phyloP scores from a whole-genome alignment of 2,888 invertebrate genomes.

The Tridacna gigas region DNA sequence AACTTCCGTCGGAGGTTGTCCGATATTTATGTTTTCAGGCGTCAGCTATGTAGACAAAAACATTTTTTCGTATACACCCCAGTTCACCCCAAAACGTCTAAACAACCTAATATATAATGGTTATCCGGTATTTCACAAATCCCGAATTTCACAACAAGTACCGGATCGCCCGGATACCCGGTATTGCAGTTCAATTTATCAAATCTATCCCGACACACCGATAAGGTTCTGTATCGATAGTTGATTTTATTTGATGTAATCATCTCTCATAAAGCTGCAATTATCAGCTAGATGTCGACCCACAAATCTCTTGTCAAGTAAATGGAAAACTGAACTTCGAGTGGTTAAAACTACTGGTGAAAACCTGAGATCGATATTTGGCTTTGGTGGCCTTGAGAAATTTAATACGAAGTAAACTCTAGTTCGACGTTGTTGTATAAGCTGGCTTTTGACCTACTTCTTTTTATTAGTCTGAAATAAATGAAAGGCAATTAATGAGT shows the following conservation, averaged over 20 bases:
- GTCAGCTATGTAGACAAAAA: conserved; percentile 13
- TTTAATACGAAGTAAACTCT: too few relatives aligned
- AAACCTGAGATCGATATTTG: background rate
- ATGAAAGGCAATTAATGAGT: too few relatives aligned
- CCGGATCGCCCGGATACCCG: conserved; percentile 32
- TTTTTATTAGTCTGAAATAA: too few relatives aligned
- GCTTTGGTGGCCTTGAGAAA: too few relatives aligned
- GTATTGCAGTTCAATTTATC: conserved; percentile 37
- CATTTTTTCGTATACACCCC: conserved; percentile 3
- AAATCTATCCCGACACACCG: conserved; percentile 32
- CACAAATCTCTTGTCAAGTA: conserved; percentile 21
- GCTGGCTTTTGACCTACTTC: too few relatives aligned
- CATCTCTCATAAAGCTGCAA: conserved; percentile 50
- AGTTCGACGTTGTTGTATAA: too few relatives aligned
- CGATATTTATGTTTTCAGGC: background rate
- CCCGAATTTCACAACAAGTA: conserved; percentile 20
- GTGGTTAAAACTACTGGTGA: background rate
- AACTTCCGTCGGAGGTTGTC: conserved; percentile 5
- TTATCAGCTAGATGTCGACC: conserved; percentile 41
- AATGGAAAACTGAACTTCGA: conserved; percentile 23
- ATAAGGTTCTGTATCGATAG: conserved; percentile 39
- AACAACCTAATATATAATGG: conserved; percentile 43
- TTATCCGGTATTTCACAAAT: conserved; percentile 32
- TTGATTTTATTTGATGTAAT: conserved; percentile 46
- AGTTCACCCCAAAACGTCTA: conserved; percentile 24